Evolutionary conservation across 2,797 vertebrate genomes (phyloP), one percentile per base, ranked within the genome.

Genomic region (Phrynocephalus guinanensis): DNA sequence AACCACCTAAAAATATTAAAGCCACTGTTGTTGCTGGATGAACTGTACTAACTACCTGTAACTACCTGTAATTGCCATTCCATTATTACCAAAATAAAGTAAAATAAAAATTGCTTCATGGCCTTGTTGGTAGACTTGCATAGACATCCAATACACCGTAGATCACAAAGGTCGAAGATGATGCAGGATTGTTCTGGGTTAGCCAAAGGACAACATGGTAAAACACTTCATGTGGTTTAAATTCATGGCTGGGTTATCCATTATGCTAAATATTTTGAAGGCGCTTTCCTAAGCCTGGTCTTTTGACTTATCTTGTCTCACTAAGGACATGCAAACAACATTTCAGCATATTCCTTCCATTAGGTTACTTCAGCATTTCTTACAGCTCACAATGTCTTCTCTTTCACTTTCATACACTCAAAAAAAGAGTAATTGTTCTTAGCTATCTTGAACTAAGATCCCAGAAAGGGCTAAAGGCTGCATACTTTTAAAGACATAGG

Each of bases 1-100:
- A 3, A 7, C 50, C 80, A 83, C 60, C 5, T 15, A 81, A 22
- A 73, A 60, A n/a, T 76, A 85, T 91, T 87, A 83, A 63, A 86
- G 91, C 30, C 79, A 26, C 85, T 86, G 5, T 48, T 20, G n/a
- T 24, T 83, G 84, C 90, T 85, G 63, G 79, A 67, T 71, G 78
- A 89, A 56, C 44, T 75, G 60, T 86, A 50, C 44, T 1, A 56
- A 82, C 44, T 80, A 79, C 79, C 83, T 75, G 6, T 72, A 30
- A 89, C 72, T 75, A 79, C 38, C 38, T 44, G 38, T 44, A 22
- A 60, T 82, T 48, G 6, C 48, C 86, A n/a, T 30, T 13, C 3
- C 71, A 33, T 72, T 82, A 1, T 63, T 28, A 20, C 70, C 33
- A 44, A 73, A 88, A 50, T 84, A 60, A 28, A 63, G 18, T 38